phyloP scores from a whole-genome alignment of 2,797 vertebrate genomes.

The Sebastes baramenuke region DNA sequence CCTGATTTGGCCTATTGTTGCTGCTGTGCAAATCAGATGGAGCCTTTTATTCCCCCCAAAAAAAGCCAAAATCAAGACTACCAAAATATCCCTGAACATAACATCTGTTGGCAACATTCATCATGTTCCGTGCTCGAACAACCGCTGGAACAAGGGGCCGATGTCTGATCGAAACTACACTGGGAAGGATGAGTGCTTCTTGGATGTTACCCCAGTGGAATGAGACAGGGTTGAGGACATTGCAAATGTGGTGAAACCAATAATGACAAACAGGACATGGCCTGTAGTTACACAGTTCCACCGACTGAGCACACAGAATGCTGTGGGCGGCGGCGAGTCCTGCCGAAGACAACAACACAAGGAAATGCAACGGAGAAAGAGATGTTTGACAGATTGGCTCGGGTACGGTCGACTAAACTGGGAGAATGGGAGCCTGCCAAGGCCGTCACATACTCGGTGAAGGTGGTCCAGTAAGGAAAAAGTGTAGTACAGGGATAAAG shows the following conservation, averaged over 20 bases:
- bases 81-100: neutral
- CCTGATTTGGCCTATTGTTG: neutral
- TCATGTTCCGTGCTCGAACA: neutral
- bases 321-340: constrained; percentile 7
- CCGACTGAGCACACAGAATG: neutral
- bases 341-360: constrained; percentile 7
- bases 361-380: constrained; percentile 5
- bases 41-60: too few relatives aligned
- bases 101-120: neutral
- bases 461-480: neutral
- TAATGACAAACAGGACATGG: constrained; percentile 32
- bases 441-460: neutral
- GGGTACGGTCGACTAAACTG: constrained; percentile 6
- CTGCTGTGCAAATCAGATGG: neutral
- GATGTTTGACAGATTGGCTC: constrained; percentile 5
- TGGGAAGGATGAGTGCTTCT: neutral
- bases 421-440: constrained; percentile 18
- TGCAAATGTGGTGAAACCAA: constrained; percentile 26
- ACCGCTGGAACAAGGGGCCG: neutral
- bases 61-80: neutral
- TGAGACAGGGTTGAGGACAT: constrained; percentile 11
- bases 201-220: neutral
- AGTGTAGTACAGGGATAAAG: neutral
- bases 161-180: neutral
- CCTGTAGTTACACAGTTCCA: constrained; percentile 10